Evolutionary conservation across 2,113 vertebrate species (phyloP), one percentile per base, ranked within the genome.

Genomic region (Bolborhynchus lineola): DNA sequence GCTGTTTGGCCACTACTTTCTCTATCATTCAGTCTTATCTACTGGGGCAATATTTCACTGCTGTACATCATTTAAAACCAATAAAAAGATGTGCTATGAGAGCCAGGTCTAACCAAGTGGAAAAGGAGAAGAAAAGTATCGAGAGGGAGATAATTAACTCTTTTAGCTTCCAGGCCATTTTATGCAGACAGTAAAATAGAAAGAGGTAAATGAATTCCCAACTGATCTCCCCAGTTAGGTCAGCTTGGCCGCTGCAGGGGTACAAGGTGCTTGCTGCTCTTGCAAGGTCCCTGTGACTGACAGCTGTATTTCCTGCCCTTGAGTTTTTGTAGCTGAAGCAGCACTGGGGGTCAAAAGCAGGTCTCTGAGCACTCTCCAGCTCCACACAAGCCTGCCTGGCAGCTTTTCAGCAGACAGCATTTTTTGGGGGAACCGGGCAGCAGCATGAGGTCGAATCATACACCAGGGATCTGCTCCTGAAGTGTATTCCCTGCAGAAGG

Each of bases 271-370:
- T 52, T 41, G 60, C 84, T 90, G 82, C 44, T 85, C 31, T 67
- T 24, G 64, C 76, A 64, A 59, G 86, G n/a, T 39, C 86, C 37
- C 35, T 16, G 62, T 90, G 95, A 97, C 62, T 78, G 94, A 96
- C 88, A 91, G 86, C 77, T 91, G 62, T 49, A 50, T 68, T 19
- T 86, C 82, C 89, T 93, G 89, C 35, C 95, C 93, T 94, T 86
- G 78, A 95, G 75, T 55, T 95, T 95, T 93, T 90, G 52, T 10
- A 96, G 95, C 95, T 95, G 95, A 93, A 94, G 65, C 93, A 96
- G 95, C 95, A 96, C 35, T 8, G 4, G 65, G 62, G 90, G 90
- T 94, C 92, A 93, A 31, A 62, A 87, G 44, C 52, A 89, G 93
- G 83, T 91, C 86, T 84, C 44, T 7, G 57, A 91, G 83, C 59